Evolutionary conservation across 2,888 invertebrate species (phyloP).

Genomic region (Augiades crinisus): DNA sequence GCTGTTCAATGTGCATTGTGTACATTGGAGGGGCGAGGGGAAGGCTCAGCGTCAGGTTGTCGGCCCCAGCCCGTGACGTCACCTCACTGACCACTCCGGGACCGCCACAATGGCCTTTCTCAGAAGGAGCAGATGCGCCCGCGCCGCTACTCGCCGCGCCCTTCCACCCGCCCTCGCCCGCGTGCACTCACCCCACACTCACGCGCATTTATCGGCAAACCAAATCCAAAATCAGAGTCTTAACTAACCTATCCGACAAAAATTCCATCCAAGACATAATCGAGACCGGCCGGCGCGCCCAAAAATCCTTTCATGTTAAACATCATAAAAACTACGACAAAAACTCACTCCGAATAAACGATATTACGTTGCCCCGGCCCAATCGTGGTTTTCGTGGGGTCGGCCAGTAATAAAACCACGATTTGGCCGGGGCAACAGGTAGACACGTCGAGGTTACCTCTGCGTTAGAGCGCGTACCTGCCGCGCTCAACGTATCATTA

Average conservation of each 20-base stretch:
- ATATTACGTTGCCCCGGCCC: slow-evolving; percentile 52
- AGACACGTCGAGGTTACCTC: slow-evolving; percentile 56
- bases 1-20: slow-evolving; percentile 36
- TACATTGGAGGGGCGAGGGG: slow-evolving; percentile 44
- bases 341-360: slow-evolving; percentile 65
- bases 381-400: no score
- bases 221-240: slow-evolving; percentile 26
- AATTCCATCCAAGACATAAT: not conserved
- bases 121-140: slow-evolving; percentile 76
- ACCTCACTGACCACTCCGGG: slow-evolving; percentile 75
- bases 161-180: slow-evolving; percentile 44
- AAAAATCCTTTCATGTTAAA: slow-evolving; percentile 25
- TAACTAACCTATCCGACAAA: not conserved
- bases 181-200: slow-evolving; percentile 41
- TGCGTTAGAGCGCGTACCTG: slow-evolving; percentile 56
- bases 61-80: slow-evolving; percentile 78
- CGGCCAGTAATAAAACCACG: slow-evolving; percentile 64
- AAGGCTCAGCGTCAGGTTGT: slow-evolving; percentile 65
- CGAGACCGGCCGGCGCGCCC: not conserved
- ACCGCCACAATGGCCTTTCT: slow-evolving; percentile 77
- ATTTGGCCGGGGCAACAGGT: slow-evolving; percentile 63
- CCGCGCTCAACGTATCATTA: slow-evolving; percentile 70
- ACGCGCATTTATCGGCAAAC: slow-evolving; percentile 35
- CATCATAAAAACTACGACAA: slow-evolving; percentile 40
- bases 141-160: slow-evolving; percentile 64